Evolutionary conservation across 2,797 vertebrate species (phyloP).

Genomic region (Myripristis jacobus): DNA sequence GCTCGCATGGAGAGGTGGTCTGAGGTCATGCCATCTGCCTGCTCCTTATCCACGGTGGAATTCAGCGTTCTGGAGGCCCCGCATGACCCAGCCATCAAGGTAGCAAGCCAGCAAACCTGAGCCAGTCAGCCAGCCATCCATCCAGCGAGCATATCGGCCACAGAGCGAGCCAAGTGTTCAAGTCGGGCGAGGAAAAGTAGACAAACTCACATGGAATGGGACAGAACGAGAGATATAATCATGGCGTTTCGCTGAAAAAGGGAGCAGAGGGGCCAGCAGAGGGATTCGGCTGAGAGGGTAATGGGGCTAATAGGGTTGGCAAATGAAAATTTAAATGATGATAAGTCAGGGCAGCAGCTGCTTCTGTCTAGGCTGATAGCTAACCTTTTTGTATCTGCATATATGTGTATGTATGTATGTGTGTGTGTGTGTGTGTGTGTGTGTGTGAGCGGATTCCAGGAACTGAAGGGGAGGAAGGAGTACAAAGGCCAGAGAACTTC

Average conservation of each 20-base stretch:
- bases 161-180: constrained; percentile 35
- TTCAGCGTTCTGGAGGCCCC: constrained; percentile 45
- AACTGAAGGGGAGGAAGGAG: constrained; percentile 40
- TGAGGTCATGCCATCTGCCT: constrained; percentile 56
- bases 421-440: constrained; percentile 9
- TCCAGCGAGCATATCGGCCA: constrained; percentile 35
- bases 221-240: constrained; percentile 57
- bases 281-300: constrained; percentile 71
- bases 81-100: constrained; percentile 57
- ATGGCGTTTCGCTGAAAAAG: constrained; percentile 57
- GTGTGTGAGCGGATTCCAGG: constrained; percentile 26
- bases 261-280: constrained; percentile 70
- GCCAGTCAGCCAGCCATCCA: constrained; percentile 10
- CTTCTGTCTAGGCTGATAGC: constrained; percentile 56
- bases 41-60: constrained; percentile 37
- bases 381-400: constrained; percentile 16
- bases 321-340: constrained; percentile 75
- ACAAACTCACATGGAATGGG: constrained; percentile 62
- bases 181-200: constrained; percentile 35
- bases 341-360: constrained; percentile 50
- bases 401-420: constrained; percentile 17
- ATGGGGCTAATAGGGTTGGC: constrained; percentile 71
- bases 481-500: constrained; percentile 63
- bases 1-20: constrained; percentile 38
- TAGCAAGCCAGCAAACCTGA: constrained; percentile 37